These are phyloP conservation scores for Encarsia formosa DNA, from an alignment of 2,888 invertebrate genomes.

Conservation along the genomic window DNA sequence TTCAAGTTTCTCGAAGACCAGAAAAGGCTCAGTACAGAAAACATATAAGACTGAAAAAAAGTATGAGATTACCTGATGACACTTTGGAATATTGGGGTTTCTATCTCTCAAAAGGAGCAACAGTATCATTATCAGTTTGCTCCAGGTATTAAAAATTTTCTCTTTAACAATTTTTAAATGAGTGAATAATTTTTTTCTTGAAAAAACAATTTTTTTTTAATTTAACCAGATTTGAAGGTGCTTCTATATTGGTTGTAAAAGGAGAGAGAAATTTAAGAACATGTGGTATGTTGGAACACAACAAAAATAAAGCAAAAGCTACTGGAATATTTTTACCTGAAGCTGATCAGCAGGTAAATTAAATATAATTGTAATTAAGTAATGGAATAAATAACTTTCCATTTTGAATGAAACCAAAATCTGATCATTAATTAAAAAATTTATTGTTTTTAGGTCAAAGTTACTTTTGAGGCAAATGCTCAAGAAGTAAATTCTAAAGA, in stretches of 20 bases:
- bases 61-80: slow-evolving; percentile 78
- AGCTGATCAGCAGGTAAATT: slow-evolving; percentile 54
- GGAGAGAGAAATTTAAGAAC: slow-evolving; percentile 73
- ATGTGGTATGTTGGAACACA: slow-evolving; percentile 72
- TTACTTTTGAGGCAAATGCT: slow-evolving; percentile 60
- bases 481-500: slow-evolving; percentile 49
- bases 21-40: slow-evolving; percentile 65
- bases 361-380: too few species aligned
- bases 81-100: slow-evolving; percentile 88
- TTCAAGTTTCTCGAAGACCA: slow-evolving; percentile 68
- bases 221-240: slow-evolving; percentile 58
- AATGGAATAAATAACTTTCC: too few species aligned
- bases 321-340: slow-evolving; percentile 49
- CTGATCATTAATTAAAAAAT: neutral
- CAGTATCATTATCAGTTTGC: slow-evolving; percentile 73
- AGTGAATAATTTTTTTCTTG: neutral
- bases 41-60: slow-evolving; percentile 74
- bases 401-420: too few species aligned
- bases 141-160: slow-evolving; percentile 58
- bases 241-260: slow-evolving; percentile 75
- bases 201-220: neutral
- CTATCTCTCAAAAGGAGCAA: slow-evolving; percentile 74
- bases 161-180: neutral
- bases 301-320: slow-evolving; percentile 61
- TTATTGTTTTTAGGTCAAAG: slow-evolving; percentile 48